A percentile compares a stretch with the other conserved stretches of the same genome.
Conservation (phyloP, 1,140 invertebrate genomes). For the Papilio xuthus region DNA sequence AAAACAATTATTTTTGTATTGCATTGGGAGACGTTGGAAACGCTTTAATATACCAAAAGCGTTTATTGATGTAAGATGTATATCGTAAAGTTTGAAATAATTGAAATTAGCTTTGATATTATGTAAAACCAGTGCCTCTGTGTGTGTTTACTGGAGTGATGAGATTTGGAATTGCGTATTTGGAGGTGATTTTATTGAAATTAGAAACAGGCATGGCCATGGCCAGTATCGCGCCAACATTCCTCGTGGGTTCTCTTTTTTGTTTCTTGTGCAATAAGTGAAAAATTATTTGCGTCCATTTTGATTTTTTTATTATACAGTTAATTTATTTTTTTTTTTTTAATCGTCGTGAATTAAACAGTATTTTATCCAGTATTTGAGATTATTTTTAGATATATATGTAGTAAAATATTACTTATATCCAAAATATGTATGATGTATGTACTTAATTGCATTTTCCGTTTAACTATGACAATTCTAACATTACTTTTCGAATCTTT, state of each 20-base stretch:
- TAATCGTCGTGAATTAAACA: conserved; percentile 71
- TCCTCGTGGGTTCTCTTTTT: conserved; percentile 40
- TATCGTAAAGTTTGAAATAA: conserved; percentile 63
- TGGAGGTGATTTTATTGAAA: neutral
- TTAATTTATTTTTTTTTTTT: conserved; percentile 50
- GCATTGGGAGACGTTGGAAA: conserved; percentile 1
- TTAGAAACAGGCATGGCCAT: conserved; percentile 51
- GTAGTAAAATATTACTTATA: conserved; percentile 40
- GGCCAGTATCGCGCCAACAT: conserved; percentile 52
- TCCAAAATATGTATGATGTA: conserved; percentile 37
- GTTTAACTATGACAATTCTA: conserved; percentile 41
- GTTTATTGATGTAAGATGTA: conserved; percentile 62
- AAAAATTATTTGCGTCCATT: conserved; percentile 77
- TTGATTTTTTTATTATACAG: conserved; percentile 53
- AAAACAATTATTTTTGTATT: conserved; percentile 10
- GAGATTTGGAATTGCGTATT: neutral
- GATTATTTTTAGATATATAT: conserved; percentile 52
- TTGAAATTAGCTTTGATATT: conserved; percentile 77
- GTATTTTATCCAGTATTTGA: conserved; percentile 74
- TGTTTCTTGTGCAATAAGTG: conserved; percentile 72
- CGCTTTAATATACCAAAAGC: conserved; percentile 14
- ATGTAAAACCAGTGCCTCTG: conserved; percentile 76
- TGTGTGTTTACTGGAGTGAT: conserved; percentile 56
- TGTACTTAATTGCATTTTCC: conserved; percentile 49
- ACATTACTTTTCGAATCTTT: conserved; percentile 48